Evolutionary conservation across 2,797 vertebrate species (phyloP).

Genomic region (Diplodus sargus): DNA sequence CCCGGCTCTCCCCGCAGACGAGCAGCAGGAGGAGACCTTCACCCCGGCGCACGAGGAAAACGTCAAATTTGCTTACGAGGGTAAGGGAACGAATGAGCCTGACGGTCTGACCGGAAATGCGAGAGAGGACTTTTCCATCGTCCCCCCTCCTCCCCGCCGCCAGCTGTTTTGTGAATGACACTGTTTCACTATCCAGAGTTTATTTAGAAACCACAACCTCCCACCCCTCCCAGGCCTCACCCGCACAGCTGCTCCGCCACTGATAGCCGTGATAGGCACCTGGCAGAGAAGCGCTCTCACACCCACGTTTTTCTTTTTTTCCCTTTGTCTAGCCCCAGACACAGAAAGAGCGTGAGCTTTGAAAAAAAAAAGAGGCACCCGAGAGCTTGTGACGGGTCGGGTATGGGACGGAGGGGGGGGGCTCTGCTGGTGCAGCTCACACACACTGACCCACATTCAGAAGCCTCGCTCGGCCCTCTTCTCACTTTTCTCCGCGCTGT

Average conservation of each 20-base stretch:
- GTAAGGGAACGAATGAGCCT: conserved; percentile 75
- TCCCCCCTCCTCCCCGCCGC: neutral
- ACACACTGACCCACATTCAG: conserved; percentile 39
- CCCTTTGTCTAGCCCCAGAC: neutral
- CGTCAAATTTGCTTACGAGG: conserved; percentile 91
- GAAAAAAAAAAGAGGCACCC: neutral
- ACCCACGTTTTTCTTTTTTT: conserved; percentile 21
- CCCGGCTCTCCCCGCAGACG: conserved; percentile 72
- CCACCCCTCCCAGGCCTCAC: conserved; percentile 42
- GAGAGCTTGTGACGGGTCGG: neutral
- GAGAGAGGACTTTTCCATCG: neutral
- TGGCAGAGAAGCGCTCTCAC: conserved; percentile 30
- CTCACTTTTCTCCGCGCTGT: conserved; percentile 21
- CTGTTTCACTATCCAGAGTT: conserved; percentile 38
- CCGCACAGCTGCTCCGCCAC: conserved; percentile 74
- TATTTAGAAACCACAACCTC: conserved; percentile 1
- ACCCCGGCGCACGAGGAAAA: conserved; percentile 93
- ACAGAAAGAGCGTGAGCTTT: neutral
- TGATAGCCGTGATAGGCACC: conserved; percentile 62
- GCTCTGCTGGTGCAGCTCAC: conserved; percentile 22
- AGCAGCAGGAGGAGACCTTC: conserved; percentile 85
- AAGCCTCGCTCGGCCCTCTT: conserved; percentile 7
- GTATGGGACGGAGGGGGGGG: neutral
- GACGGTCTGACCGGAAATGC: conserved; percentile 11
- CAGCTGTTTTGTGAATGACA: conserved; percentile 44